phyloP scores from a whole-genome alignment of 2,113 vertebrate species.

The Corythoichthys haematopterus region DNA sequence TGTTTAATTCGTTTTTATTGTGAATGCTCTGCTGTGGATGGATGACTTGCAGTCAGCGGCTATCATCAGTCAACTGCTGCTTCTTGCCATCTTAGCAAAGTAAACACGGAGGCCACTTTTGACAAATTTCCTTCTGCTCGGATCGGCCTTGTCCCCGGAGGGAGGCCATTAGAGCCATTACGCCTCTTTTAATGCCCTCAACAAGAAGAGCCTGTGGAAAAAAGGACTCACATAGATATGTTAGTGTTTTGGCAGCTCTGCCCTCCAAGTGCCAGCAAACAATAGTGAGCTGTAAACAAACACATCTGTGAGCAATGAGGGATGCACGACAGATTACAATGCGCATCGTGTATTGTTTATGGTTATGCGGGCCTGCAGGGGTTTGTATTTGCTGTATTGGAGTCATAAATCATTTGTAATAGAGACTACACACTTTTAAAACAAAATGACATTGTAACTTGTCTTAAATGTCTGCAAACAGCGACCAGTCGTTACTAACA shows the following conservation, averaged over 20 bases:
- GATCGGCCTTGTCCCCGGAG: conserved; percentile 19
- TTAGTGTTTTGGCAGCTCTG: conserved; percentile 41
- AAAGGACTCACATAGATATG: conserved; percentile 50
- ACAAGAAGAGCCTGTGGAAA: conserved; percentile 50
- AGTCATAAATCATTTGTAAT: no score
- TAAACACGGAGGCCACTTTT: conserved; percentile 45
- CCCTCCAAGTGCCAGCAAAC: conserved; percentile 45
- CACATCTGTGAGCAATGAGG: conserved; percentile 63
- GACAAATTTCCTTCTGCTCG: conserved; percentile 32
- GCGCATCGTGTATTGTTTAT: conserved; percentile 21
- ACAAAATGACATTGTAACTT: no score
- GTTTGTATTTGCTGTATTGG: neutral
- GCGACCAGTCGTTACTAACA: no score
- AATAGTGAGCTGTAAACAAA: conserved; percentile 51
- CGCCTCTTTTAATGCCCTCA: conserved; percentile 34
- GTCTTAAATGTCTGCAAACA: no score
- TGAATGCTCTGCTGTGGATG: neutral
- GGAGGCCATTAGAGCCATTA: conserved; percentile 47
- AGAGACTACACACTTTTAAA: no score
- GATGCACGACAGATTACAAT: conserved; percentile 22
- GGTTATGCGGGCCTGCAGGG: conserved; percentile 11
- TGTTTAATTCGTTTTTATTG: neutral
- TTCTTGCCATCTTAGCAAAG: conserved; percentile 34
- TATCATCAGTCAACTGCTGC: conserved; percentile 24
- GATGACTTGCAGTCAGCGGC: conserved; percentile 24